These are phyloP conservation scores for Nymphalis polychloros DNA, from an alignment of 2,888 invertebrate species.

Conservation along the genomic window DNA sequence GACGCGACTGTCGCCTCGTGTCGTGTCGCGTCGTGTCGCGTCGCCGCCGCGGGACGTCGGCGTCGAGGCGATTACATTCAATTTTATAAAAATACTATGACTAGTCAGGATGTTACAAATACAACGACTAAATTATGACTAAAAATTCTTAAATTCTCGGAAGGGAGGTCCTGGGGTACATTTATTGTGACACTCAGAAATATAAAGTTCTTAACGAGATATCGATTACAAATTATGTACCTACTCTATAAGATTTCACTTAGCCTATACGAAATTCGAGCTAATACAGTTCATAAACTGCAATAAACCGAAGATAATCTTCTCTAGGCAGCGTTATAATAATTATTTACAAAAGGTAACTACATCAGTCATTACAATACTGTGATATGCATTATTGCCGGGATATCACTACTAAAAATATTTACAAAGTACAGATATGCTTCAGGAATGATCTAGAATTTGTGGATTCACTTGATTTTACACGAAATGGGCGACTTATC, in stretches of 20 bases:
- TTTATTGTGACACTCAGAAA: constrained; percentile 57
- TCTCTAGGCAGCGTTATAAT: constrained; percentile 45
- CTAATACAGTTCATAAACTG: constrained; percentile 33
- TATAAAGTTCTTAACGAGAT: constrained; percentile 55
- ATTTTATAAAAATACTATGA: constrained; percentile 18
- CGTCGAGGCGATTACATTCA: constrained; percentile 17
- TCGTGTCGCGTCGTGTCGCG: constrained; percentile 23
- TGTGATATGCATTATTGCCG: constrained; percentile 80
- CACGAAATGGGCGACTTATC: constrained; percentile 14
- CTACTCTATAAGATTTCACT: constrained; percentile 43
- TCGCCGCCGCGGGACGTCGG: constrained; percentile 13
- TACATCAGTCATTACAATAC: constrained; percentile 68
- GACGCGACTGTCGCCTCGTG: too few species aligned
- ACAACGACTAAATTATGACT: constrained; percentile 31
- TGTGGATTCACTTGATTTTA: constrained; percentile 30
- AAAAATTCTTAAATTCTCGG: constrained; percentile 33
- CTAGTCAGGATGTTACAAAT: constrained; percentile 31
- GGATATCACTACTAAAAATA: constrained; percentile 60
- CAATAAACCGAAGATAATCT: constrained; percentile 30
- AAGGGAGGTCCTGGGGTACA: constrained; percentile 51
- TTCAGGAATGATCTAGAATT: constrained; percentile 23
- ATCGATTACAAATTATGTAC: constrained; percentile 42
- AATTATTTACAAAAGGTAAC: constrained; percentile 60
- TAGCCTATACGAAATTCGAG: constrained; percentile 41
- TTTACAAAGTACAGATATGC: constrained; percentile 32